These are phyloP conservation scores for Colletes gigas DNA, from an alignment of 1,140 invertebrate genomes.

Conservation along the genomic window DNA sequence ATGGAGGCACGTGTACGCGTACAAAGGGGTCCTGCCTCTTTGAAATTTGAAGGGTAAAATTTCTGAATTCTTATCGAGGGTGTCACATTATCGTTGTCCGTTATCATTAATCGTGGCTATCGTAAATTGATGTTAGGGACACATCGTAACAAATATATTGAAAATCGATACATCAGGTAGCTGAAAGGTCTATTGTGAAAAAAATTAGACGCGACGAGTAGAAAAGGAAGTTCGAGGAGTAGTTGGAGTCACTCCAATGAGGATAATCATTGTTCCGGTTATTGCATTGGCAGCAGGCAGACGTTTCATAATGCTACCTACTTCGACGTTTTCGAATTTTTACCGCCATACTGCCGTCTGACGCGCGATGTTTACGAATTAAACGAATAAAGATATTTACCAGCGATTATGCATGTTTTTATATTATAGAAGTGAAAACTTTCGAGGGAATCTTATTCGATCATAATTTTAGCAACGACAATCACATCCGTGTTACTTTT, in stretches of 20 bases:
- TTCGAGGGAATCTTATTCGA: too few species aligned
- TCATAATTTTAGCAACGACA: too few species aligned
- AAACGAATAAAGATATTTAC: background rate
- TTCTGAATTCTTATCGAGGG: background rate
- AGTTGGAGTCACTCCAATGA: constrained; percentile 71
- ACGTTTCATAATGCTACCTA: constrained; percentile 62
- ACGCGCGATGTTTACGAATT: background rate
- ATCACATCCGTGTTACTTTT: too few species aligned
- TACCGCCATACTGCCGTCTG: constrained; percentile 46
- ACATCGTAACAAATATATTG: constrained; percentile 27
- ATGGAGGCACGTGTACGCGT: too few species aligned
- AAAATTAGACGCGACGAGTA: constrained; percentile 15
- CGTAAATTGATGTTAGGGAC: constrained; percentile 9
- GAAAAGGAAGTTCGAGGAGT: constrained; percentile 29
- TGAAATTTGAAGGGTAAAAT: background rate
- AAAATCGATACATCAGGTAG: constrained; percentile 36
- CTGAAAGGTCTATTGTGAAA: constrained; percentile 31
- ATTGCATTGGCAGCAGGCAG: constrained; percentile 63
- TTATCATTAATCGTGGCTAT: constrained; percentile 7
- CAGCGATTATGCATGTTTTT: too few species aligned
- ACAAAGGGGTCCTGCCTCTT: too few species aligned
- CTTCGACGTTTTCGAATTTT: constrained; percentile 65
- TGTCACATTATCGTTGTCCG: background rate
- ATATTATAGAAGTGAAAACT: too few species aligned
- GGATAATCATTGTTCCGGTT: constrained; percentile 71